These are phyloP conservation scores for Sphenopsis melanotis DNA, from an alignment of 2,797 vertebrate species.

Conservation along the genomic window DNA sequence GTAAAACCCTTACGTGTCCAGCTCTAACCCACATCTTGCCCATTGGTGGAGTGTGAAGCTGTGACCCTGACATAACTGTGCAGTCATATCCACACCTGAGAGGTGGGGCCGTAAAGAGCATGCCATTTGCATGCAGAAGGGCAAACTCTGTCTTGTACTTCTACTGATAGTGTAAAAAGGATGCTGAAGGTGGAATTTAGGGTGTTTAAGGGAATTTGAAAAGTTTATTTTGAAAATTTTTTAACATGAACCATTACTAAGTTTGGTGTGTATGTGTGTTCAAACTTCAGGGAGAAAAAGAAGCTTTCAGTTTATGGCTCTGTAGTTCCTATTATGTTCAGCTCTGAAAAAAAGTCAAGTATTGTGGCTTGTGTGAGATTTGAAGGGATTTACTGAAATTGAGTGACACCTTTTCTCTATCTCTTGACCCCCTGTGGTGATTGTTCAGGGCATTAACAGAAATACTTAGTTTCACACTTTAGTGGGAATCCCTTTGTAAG, in stretches of 20 bases:
- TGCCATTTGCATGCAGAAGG: background rate
- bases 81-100: background rate
- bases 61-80: background rate
- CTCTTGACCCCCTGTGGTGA: background rate
- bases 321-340: background rate
- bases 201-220: background rate
- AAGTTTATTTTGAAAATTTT: background rate
- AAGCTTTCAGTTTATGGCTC: background rate
- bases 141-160: background rate
- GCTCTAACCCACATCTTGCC: background rate
- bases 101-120: background rate
- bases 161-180: background rate
- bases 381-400: constrained; percentile 15
- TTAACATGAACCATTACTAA: background rate
- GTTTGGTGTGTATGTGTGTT: background rate
- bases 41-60: background rate
- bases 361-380: constrained; percentile 5
- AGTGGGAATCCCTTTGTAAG: background rate
- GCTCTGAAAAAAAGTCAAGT: background rate
- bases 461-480: background rate
- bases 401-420: background rate
- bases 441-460: background rate
- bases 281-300: background rate
- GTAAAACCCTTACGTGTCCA: background rate
- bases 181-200: background rate